Evolutionary conservation across 2,797 vertebrate genomes (phyloP).

Genomic region (Lepidocolaptes lacrymiger): DNA sequence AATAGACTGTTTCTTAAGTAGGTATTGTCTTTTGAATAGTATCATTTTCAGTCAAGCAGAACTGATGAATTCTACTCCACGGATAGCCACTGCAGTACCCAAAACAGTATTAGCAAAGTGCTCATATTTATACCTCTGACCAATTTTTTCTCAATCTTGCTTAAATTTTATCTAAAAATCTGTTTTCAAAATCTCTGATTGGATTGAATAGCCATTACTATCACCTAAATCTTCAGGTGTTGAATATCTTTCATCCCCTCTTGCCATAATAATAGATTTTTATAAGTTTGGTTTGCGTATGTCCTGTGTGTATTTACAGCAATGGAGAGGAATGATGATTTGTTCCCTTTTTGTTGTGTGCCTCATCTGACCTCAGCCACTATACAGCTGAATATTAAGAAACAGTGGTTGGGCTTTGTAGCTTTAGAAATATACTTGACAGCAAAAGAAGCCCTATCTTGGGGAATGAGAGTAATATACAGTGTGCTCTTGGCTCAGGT

Average conservation of each 20-base stretch:
- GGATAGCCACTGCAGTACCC: not conserved
- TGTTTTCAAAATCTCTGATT: not conserved
- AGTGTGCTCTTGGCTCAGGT: not conserved
- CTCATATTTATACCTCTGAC: not conserved
- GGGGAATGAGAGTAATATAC: not conserved
- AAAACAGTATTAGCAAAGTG: not conserved
- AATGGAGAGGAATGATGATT: not conserved
- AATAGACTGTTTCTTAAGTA: rapidly evolving
- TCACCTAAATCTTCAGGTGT: not conserved
- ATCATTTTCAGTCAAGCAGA: not conserved
- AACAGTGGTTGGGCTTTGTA: not conserved
- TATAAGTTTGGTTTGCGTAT: not conserved
- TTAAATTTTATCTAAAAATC: not conserved
- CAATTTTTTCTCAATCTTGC: not conserved
- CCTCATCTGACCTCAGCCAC: not conserved
- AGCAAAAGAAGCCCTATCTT: not conserved
- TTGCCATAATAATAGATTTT: not conserved
- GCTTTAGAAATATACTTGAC: not conserved
- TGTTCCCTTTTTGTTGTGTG: not conserved
- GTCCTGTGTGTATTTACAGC: not conserved
- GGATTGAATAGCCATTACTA: not conserved
- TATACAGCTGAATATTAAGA: not conserved
- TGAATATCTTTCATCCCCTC: not conserved
- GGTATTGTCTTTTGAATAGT: not conserved
- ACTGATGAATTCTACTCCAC: not conserved